Evolutionary conservation across 2,797 vertebrate species (phyloP).

Genomic region (Sebastes vulpes): DNA sequence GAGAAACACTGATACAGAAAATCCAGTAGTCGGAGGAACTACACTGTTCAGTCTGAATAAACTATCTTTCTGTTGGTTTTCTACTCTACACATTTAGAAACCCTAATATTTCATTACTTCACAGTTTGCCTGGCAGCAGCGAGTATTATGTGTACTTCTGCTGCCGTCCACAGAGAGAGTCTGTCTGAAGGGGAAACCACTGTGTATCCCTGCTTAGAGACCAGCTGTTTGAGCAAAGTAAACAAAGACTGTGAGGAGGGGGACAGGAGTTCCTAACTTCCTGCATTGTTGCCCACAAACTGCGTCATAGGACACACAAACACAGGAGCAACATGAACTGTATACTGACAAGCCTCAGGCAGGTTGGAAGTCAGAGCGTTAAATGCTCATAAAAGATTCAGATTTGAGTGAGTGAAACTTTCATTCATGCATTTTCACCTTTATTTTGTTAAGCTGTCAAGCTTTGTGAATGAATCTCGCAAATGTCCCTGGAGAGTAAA

Average conservation of each 20-base stretch:
- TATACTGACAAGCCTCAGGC: background rate
- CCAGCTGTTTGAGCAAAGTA: constrained; percentile 79
- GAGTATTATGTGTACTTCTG: background rate
- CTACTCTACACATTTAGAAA: background rate
- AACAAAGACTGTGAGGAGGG: constrained; percentile 61
- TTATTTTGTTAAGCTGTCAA: background rate
- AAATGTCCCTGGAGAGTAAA: background rate
- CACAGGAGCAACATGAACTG: background rate
- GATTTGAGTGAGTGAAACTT: background rate
- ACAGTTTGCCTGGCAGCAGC: background rate
- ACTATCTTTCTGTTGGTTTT: background rate
- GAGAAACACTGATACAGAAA: background rate
- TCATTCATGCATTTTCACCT: background rate
- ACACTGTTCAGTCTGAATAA: background rate
- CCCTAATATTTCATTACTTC: background rate
- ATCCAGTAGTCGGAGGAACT: too few relatives aligned
- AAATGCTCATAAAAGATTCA: background rate
- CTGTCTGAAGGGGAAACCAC: constrained; percentile 42
- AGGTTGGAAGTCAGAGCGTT: background rate
- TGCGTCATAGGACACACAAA: constrained; percentile 66
- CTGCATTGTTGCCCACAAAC: constrained; percentile 71
- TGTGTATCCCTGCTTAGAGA: constrained; percentile 56
- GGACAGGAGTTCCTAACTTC: constrained; percentile 74
- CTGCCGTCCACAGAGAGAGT: constrained; percentile 26
- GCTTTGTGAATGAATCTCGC: constrained; percentile 24